Percentiles rank a stretch among this genome's conserved stretches.
These are phyloP conservation scores for Anarsia innoxiella DNA, from an alignment of 2,888 invertebrate genomes.

Conservation along the genomic window DNA sequence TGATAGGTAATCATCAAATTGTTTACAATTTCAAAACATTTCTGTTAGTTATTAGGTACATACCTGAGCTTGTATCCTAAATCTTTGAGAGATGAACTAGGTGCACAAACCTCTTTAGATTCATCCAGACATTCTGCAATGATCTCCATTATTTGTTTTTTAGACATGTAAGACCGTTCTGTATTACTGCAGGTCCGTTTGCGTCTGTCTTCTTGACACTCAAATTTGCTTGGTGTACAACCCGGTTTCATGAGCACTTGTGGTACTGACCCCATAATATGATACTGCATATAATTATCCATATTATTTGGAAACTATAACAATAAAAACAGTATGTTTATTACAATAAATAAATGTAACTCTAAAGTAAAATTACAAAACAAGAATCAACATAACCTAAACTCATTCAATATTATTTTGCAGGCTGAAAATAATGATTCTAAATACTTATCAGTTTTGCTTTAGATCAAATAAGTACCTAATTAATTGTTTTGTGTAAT, in stretches of 20 bases:
- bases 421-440: too few relatives aligned
- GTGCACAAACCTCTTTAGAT: not conserved
- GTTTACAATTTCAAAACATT: too few relatives aligned
- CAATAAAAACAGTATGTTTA: too few relatives aligned
- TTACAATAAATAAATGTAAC: too few relatives aligned
- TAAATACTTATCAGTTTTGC: too few relatives aligned
- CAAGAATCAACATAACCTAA: too few relatives aligned
- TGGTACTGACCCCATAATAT: conserved; percentile 11
- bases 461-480: too few relatives aligned
- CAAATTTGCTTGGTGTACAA: conserved; percentile 17
- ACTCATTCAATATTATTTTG: too few relatives aligned
- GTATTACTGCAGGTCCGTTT: conserved; percentile 3
- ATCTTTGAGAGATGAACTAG: not conserved
- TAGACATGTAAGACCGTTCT: not conserved
- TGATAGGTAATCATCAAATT: too few relatives aligned
- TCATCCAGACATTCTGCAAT: not conserved
- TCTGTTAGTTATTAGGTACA: not conserved
- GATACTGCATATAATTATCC: conserved; percentile 14
- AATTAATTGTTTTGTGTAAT: too few relatives aligned
- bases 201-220: conserved; percentile 13
- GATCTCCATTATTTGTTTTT: not conserved
- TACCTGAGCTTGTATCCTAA: not conserved
- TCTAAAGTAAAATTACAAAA: too few relatives aligned
- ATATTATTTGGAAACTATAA: conserved; percentile 15
- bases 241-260: conserved; percentile 11